Conservation (phyloP, 2,113 vertebrate genomes). For the Ptychochromis oligacanthus region DNA sequence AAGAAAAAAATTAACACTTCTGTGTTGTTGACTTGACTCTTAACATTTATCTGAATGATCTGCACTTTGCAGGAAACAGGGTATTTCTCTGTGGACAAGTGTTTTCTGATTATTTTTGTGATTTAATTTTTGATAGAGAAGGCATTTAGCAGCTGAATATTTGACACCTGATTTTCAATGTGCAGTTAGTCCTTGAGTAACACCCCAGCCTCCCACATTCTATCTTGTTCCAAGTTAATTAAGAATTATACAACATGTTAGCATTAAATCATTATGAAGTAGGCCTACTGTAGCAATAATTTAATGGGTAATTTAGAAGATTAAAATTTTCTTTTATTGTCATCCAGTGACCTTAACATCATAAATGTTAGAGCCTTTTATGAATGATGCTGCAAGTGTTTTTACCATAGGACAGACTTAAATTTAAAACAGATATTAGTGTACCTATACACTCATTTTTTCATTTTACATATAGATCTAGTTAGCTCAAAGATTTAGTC, state of each 20-base stretch:
- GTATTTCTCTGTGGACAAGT: background rate
- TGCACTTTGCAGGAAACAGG: background rate
- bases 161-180: conserved; percentile 43
- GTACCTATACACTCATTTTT: conserved; percentile 30
- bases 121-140: conserved; percentile 31
- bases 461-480: conserved; percentile 40
- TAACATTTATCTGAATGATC: conserved; percentile 18
- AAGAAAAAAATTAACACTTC: background rate
- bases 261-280: conserved; percentile 75
- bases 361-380: conserved; percentile 65
- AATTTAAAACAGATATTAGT: conserved; percentile 47
- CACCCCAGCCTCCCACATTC: conserved; percentile 22
- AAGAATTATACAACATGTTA: conserved; percentile 75
- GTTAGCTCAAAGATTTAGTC: conserved; percentile 53
- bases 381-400: conserved; percentile 54
- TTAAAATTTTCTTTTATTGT: conserved; percentile 77
- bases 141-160: conserved; percentile 20
- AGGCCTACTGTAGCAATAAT: conserved; percentile 63
- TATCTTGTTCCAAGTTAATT: conserved; percentile 74
- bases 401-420: conserved; percentile 36
- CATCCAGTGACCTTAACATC: conserved; percentile 68
- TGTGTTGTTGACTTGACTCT: conserved; percentile 8
- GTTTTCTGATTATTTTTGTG: conserved; percentile 16
- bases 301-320: conserved; percentile 69
- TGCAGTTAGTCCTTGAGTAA: conserved; percentile 63